A percentile compares a stretch with the other conserved stretches of the same genome.
phyloP scores from a whole-genome alignment of 2,888 invertebrate genomes.

The Cephalotes varians region DNA sequence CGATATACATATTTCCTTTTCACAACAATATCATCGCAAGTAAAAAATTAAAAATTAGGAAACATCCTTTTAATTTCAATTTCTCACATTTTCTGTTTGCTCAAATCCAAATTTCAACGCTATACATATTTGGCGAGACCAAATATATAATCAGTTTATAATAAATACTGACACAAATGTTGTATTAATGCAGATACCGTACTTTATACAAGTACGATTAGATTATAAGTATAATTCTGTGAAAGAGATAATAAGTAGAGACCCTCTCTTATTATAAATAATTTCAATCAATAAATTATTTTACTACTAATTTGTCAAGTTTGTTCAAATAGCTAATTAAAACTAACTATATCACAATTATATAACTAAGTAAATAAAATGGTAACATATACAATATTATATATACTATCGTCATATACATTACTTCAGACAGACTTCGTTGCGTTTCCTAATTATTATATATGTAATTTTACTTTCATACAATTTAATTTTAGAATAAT shows the following conservation, averaged over 20 bases:
- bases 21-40: not conserved
- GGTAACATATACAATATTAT: conserved; percentile 9
- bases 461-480: not conserved
- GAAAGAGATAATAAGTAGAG: not conserved
- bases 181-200: not conserved
- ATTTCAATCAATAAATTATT: not conserved
- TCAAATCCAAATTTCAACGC: conserved; percentile 1
- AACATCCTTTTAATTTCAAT: conserved; percentile 6
- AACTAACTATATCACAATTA: not conserved
- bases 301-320: conserved; percentile 20
- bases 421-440: conserved; percentile 18
- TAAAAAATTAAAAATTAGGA: conserved; percentile 1
- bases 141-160: not conserved
- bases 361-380: conserved; percentile 6
- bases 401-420: conserved; percentile 17
- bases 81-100: not conserved
- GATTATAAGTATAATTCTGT: not conserved
- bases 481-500: conserved; percentile 18
- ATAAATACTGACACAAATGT: not conserved
- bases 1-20: not conserved
- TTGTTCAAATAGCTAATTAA: conserved; percentile 38
- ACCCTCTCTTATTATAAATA: not conserved
- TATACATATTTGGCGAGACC: not conserved
- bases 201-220: not conserved
- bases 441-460: conserved; percentile 32